These are phyloP conservation scores for Petrocephalus microphthalmus DNA, from an alignment of 2,113 vertebrate species.

Conservation along the genomic window DNA sequence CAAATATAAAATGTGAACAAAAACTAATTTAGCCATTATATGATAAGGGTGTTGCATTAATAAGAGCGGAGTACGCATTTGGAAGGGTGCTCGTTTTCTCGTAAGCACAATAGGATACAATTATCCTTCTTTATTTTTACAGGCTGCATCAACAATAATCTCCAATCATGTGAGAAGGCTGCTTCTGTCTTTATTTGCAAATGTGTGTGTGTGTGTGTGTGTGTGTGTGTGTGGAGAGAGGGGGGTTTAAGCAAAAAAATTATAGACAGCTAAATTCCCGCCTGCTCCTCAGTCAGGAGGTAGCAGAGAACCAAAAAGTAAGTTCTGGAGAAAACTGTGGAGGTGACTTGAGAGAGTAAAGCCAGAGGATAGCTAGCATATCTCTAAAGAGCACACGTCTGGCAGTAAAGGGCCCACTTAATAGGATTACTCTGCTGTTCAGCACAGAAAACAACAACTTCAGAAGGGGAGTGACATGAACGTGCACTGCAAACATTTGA, in stretches of 20 bases:
- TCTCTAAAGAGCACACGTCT: constrained; percentile 17
- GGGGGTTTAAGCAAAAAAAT: not conserved
- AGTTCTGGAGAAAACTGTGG: not conserved
- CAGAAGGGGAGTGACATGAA: not conserved
- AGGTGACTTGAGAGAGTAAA: not conserved
- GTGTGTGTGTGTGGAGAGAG: not conserved
- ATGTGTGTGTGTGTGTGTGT: not conserved
- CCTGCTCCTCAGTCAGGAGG: not conserved
- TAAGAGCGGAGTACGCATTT: not conserved
- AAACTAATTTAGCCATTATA: not conserved
- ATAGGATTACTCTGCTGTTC: constrained; percentile 16
- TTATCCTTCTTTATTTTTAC: not conserved
- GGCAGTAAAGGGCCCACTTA: constrained; percentile 15
- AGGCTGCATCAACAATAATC: not conserved
- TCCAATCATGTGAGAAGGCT: not conserved
- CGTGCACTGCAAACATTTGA: constrained; percentile 1
- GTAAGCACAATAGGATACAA: not conserved
- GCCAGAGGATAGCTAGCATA: not conserved
- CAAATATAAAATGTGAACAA: not conserved
- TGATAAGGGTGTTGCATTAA: not conserved
- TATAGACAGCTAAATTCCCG: not conserved
- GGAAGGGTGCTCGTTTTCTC: not conserved
- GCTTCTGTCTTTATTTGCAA: not conserved
- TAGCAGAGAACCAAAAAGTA: not conserved
- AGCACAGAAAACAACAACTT: constrained; percentile 14